Conservation (phyloP, 2,888 invertebrate species). For the Luffia ferchaultella region DNA sequence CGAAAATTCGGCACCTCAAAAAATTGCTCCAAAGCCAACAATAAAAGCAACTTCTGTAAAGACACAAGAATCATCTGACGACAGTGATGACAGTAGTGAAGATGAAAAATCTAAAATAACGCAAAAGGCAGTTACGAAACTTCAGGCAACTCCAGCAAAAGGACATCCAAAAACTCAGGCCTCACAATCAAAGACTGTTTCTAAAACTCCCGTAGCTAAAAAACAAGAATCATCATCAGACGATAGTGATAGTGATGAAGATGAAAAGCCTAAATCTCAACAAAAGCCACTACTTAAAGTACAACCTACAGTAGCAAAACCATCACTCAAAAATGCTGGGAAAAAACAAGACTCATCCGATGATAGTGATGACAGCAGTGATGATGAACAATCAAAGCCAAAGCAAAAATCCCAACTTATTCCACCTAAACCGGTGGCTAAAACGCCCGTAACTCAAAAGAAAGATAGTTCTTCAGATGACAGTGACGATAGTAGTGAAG, state of each 20-base stretch:
- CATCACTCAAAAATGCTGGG: constrained; percentile 16
- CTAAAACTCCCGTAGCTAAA: no score
- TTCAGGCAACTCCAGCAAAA: constrained; percentile 20
- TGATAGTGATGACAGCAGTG: constrained; percentile 24
- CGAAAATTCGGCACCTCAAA: constrained; percentile 16
- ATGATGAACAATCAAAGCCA: constrained; percentile 21
- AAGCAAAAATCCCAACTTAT: no score
- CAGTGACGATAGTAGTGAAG: constrained; percentile 24
- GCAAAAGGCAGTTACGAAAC: no score
- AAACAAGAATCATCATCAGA: no score
- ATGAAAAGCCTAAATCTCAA: not conserved
- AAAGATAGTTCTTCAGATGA: constrained; percentile 33
- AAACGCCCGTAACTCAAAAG: constrained; percentile 17
- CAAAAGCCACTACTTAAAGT: constrained; percentile 9
- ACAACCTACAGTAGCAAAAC: constrained; percentile 16
- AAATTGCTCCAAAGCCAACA: constrained; percentile 14
- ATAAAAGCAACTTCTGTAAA: constrained; percentile 20
- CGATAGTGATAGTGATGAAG: constrained; percentile 20
- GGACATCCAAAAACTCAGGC: constrained; percentile 34
- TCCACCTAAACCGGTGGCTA: constrained; percentile 17
- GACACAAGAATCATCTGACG: constrained; percentile 31
- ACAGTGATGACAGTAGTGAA: constrained; percentile 39
- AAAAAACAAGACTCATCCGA: constrained; percentile 21
- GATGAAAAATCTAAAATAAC: constrained; percentile 30
- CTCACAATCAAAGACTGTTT: no score